phyloP scores from a whole-genome alignment of 2,113 vertebrate genomes.

The Brevimyrus niger region DNA sequence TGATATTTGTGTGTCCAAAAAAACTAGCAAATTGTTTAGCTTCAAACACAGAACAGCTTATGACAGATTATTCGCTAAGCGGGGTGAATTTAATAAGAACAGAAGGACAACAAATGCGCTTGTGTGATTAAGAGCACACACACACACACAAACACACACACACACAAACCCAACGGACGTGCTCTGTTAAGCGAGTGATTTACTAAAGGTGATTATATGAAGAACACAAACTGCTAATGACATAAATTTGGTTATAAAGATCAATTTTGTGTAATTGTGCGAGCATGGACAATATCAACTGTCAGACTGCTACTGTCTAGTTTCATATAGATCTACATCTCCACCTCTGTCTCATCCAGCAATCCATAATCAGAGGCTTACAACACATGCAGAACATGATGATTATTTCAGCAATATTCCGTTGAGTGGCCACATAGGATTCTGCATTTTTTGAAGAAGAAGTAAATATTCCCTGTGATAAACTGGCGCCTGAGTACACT shows the following conservation, averaged over 20 bases:
- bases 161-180: background rate
- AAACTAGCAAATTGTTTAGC: background rate
- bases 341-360: background rate
- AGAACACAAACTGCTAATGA: background rate
- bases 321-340: background rate
- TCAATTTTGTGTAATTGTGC: background rate
- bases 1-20: background rate
- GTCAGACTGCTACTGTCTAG: background rate
- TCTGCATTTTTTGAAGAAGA: background rate
- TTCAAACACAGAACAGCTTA: background rate
- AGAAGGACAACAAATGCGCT: background rate
- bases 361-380: background rate
- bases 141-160: background rate
- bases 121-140: background rate
- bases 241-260: background rate
- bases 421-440: background rate
- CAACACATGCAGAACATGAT: background rate
- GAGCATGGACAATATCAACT: background rate
- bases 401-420: background rate
- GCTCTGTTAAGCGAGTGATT: background rate
- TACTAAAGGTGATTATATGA: background rate
- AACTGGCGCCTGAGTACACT: background rate
- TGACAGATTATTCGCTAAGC: background rate
- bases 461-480: too few relatives aligned
- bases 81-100: background rate